phyloP scores from a whole-genome alignment of 2,113 vertebrate genomes.

The Butorides virescens region DNA sequence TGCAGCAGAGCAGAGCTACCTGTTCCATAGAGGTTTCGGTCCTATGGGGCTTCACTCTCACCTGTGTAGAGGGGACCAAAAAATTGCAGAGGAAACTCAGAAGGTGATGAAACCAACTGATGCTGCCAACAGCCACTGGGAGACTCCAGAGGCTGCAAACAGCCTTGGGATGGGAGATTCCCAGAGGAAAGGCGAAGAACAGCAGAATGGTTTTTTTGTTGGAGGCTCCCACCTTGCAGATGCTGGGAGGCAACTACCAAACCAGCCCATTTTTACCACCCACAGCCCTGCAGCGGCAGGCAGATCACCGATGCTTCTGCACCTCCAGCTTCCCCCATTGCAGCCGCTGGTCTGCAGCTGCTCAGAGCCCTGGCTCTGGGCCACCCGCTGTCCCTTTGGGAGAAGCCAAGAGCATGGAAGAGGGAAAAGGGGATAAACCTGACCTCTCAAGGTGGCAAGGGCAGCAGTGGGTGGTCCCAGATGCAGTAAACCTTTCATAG shows the following conservation, averaged over 20 bases:
- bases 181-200: not conserved
- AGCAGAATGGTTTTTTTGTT: too few species aligned
- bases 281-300: not conserved
- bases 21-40: not conserved
- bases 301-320: not conserved
- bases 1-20: not conserved
- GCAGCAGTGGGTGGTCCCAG: not conserved
- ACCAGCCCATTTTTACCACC: not conserved
- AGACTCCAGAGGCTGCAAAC: not conserved
- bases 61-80: not conserved
- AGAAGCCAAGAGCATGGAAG: not conserved
- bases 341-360: not conserved
- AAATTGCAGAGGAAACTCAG: not conserved
- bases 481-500: not conserved
- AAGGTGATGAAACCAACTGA: not conserved
- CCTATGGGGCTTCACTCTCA: not conserved
- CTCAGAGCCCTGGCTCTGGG: accelerated
- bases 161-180: not conserved
- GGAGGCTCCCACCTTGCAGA: not conserved
- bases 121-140: not conserved
- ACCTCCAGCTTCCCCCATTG: not conserved
- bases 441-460: not conserved
- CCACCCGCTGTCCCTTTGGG: not conserved
- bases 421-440: not conserved
- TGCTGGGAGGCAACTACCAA: not conserved